Evolutionary conservation across 1,140 invertebrate species (phyloP), one percentile per base, ranked within the genome.

Genomic region (Muscidifurax raptorellus): DNA sequence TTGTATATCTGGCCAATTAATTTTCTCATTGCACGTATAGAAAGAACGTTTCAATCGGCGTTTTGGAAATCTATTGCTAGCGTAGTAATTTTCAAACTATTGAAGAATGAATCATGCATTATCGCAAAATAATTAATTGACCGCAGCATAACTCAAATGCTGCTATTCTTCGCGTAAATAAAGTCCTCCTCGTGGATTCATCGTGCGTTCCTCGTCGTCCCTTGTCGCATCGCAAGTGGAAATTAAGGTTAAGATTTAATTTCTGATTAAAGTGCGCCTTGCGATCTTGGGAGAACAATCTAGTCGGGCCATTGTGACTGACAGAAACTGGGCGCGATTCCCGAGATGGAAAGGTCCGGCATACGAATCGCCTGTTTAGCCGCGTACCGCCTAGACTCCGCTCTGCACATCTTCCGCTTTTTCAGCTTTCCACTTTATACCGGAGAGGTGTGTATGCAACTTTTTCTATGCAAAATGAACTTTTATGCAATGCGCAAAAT

Each of bases 231-330:
- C 87, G 36, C 85, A 84, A 59, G 78, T 32, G 87, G 87, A 88
- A 90, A 92, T 91, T 91, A 91, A 91, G 89, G 90, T 90, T 90
- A 91, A 92, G 91, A 92, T 92, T 92, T 92, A 92, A 92, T 92
- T 92, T 92, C 90, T 92, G 91, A 92, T 92, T 92, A 92, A 84
- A 90, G 88, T 88, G 86, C 86, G 80, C 80, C 87, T n/a, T 87
- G 86, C 86, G 78, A 86, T 90, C 90, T 87, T 87, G 83, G 15
- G 86, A 87, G 89, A 86, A 88, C 90, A 91, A 92, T 92, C 89
- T 89, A 87, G 87, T 88, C 88, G 15, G 88, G 89, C 90, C 91
- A 92, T 92, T 92, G 90, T 92, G 92, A 92, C 91, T 92, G 92
- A 92, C 91, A 92, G 90, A 92, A 92, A 91, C 85, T 88, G 83